Percentiles rank a stretch among this genome's conserved stretches.
phyloP scores from a whole-genome alignment of 2,888 invertebrate species.

The Autographa gamma region DNA sequence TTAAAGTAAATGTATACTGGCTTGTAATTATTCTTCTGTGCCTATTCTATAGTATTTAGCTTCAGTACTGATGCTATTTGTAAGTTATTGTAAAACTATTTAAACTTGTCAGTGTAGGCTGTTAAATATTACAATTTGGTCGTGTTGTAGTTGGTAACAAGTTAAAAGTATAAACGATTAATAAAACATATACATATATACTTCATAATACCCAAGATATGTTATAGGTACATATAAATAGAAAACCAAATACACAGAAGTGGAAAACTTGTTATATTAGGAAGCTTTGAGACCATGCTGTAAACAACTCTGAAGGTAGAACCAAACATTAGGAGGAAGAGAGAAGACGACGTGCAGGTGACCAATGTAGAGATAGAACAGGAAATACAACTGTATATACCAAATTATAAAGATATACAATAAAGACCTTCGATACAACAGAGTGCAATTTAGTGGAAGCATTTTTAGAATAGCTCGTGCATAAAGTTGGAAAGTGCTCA shows the following conservation, averaged over 20 bases:
- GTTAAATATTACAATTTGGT: slow-evolving; percentile 81
- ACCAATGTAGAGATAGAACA: slow-evolving; percentile 52
- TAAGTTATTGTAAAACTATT: slow-evolving; percentile 44
- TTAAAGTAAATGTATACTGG: slow-evolving; percentile 47
- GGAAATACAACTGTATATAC: slow-evolving; percentile 46
- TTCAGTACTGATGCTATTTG: slow-evolving; percentile 56
- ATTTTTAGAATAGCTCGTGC: slow-evolving; percentile 70
- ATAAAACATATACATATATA: slow-evolving; percentile 47
- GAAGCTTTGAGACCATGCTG: slow-evolving; percentile 68
- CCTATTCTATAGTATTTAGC: slow-evolving; percentile 52
- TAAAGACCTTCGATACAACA: slow-evolving; percentile 55
- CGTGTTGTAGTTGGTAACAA: slow-evolving; percentile 79
- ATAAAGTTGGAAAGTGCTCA: slow-evolving; percentile 70
- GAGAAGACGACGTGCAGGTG: slow-evolving; percentile 67
- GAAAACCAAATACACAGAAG: slow-evolving; percentile 55
- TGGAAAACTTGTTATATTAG: slow-evolving; percentile 55
- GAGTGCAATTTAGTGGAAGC: slow-evolving; percentile 66
- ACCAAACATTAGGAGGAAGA: slow-evolving; percentile 55
- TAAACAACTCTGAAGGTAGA: slow-evolving; percentile 52
- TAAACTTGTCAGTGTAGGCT: slow-evolving; percentile 62
- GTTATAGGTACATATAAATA: slow-evolving; percentile 50
- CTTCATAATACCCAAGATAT: slow-evolving; percentile 51
- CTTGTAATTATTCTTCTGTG: slow-evolving; percentile 48
- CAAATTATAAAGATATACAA: slow-evolving; percentile 54
- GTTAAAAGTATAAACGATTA: slow-evolving; percentile 56